Conservation (phyloP, 2,797 vertebrate species). For the Centroberyx gerrardi region DNA sequence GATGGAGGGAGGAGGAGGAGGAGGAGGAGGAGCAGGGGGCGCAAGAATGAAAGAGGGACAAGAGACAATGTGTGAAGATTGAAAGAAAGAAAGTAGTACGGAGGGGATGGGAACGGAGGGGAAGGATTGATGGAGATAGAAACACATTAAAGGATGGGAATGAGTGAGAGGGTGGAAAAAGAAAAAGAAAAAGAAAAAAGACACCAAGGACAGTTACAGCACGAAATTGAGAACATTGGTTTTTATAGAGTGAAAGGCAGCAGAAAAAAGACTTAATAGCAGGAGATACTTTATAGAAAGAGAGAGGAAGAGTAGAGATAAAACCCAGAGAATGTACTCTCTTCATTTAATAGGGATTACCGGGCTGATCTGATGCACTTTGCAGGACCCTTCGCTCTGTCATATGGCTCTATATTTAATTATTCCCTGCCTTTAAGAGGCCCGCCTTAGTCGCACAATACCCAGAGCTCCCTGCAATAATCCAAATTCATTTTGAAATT, state of each 20-base stretch:
- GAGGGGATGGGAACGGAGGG: constrained; percentile 29
- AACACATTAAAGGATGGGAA: background rate
- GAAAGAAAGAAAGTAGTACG: constrained; percentile 28
- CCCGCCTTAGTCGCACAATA: constrained; percentile 52
- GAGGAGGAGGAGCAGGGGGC: background rate
- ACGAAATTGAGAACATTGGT: constrained; percentile 60
- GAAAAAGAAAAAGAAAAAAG: background rate
- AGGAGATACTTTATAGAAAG: constrained; percentile 52
- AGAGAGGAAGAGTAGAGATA: constrained; percentile 65
- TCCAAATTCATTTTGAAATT: constrained; percentile 84
- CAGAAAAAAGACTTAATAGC: constrained; percentile 64
- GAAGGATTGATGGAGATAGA: constrained; percentile 41
- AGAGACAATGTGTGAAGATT: constrained; percentile 32
- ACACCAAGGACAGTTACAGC: constrained; percentile 53
- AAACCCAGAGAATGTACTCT: constrained; percentile 72
- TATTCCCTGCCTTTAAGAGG: constrained; percentile 75
- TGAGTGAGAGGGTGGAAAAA: constrained; percentile 36
- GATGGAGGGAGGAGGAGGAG: background rate
- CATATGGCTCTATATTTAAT: constrained; percentile 81
- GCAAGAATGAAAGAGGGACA: constrained; percentile 1
- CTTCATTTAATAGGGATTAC: constrained; percentile 81
- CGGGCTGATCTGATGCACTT: constrained; percentile 79
- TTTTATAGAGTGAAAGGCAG: constrained; percentile 70
- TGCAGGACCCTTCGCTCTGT: constrained; percentile 73
- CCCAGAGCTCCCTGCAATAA: constrained; percentile 71